Evolutionary conservation across 64 coral and sea anemone species (phyloP).

Genomic region (Pocillopora verrucosa): DNA sequence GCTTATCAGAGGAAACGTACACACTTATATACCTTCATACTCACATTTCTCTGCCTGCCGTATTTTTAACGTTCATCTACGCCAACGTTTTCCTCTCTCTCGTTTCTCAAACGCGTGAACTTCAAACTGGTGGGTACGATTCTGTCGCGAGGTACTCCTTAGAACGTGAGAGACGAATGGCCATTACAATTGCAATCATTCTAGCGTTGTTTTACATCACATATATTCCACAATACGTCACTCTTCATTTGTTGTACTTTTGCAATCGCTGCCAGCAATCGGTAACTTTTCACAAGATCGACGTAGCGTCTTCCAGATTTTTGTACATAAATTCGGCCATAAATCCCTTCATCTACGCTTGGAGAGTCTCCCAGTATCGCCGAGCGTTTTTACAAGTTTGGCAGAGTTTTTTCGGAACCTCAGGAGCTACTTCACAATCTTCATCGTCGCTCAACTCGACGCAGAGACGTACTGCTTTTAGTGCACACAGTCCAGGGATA

Average conservation of each 20-base stretch:
- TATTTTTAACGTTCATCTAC: neutral
- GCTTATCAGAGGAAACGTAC: neutral
- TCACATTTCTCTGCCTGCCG: neutral
- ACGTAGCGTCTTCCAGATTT: neutral
- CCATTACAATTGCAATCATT: neutral
- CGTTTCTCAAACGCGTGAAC: neutral
- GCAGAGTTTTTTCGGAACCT: neutral
- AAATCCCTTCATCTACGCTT: neutral
- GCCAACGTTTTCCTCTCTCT: neutral
- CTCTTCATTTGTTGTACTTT: neutral
- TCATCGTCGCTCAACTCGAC: neutral
- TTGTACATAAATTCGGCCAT: neutral
- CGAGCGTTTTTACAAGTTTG: neutral
- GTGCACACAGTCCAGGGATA: neutral
- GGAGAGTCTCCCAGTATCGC: neutral
- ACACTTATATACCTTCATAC: neutral
- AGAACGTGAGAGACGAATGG: neutral
- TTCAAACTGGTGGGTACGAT: neutral
- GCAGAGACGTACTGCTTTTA: neutral
- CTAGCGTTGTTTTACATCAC: neutral
- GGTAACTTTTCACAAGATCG: slow-evolving; percentile 3
- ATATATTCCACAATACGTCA: neutral
- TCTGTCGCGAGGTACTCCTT: neutral
- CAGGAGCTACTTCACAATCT: neutral
- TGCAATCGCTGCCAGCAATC: neutral